A percentile compares a stretch with the other conserved stretches of the same genome.
These are phyloP conservation scores for Petrocephalus schoutedeni DNA, from an alignment of 2,797 vertebrate genomes.

Conservation along the genomic window DNA sequence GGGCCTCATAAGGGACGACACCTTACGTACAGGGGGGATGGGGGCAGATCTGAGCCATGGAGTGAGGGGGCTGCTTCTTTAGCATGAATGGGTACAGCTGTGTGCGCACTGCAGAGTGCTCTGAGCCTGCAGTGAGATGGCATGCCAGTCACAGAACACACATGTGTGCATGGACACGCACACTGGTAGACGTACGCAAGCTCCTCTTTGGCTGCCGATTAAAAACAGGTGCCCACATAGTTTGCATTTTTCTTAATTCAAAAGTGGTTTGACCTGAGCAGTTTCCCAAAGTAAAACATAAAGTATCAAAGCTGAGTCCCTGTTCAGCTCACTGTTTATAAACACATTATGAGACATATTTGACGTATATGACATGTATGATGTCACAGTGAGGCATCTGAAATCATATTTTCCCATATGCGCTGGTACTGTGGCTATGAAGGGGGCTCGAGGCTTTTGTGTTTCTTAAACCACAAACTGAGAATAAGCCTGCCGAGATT, in stretches of 20 bases:
- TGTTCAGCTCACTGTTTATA: constrained; percentile 56
- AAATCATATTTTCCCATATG: constrained; percentile 63
- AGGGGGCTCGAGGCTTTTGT: neutral
- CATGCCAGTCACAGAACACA: constrained; percentile 30
- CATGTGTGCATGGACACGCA: constrained; percentile 16
- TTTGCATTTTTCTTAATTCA: constrained; percentile 65
- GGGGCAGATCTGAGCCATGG: constrained; percentile 25
- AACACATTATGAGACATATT: constrained; percentile 52
- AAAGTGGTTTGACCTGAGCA: constrained; percentile 69
- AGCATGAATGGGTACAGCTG: neutral
- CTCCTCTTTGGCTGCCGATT: constrained; percentile 57
- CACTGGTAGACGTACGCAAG: constrained; percentile 15
- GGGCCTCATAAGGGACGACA: constrained; percentile 32
- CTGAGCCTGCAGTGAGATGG: constrained; percentile 13
- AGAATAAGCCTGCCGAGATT: neutral
- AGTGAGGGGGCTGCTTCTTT: constrained; percentile 1
- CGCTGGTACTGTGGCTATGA: neutral
- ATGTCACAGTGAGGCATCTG: constrained; percentile 52
- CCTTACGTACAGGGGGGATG: constrained; percentile 20
- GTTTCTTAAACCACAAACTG: neutral
- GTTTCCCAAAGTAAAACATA: constrained; percentile 54
- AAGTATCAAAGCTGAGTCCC: constrained; percentile 51
- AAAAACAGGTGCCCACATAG: constrained; percentile 76
- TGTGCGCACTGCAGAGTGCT: neutral
- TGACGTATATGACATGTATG: constrained; percentile 56